Conservation (phyloP, 1,140 invertebrate genomes). For the Geopemphigus sp. region DNA sequence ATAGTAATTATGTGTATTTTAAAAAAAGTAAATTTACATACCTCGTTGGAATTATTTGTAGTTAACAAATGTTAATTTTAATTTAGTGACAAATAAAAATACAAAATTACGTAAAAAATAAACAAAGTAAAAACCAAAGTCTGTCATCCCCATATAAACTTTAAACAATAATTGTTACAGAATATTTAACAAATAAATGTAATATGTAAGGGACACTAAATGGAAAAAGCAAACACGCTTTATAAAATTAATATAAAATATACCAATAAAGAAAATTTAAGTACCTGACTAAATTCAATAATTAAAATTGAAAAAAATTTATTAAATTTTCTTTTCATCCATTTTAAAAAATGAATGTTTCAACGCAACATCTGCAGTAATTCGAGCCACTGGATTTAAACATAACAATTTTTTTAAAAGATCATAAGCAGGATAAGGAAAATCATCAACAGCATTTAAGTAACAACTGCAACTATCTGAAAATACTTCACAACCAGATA, state of each 20-base stretch:
- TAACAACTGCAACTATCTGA: constrained; percentile 47
- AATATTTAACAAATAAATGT: background rate
- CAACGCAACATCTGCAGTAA: constrained; percentile 72
- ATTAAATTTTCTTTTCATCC: constrained; percentile 26
- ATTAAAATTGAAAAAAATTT: background rate
- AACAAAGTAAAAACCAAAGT: background rate
- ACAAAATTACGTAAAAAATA: background rate
- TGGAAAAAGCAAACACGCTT: too few relatives aligned
- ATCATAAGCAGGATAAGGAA: constrained; percentile 72
- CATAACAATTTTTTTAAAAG: constrained; percentile 72
- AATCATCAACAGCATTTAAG: constrained; percentile 52
- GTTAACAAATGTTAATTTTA: background rate
- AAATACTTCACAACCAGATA: constrained; percentile 44
- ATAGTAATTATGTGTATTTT: too few relatives aligned
- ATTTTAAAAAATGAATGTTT: constrained; percentile 68
- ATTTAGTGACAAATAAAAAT: background rate
- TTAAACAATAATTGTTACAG: background rate
- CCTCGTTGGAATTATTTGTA: background rate
- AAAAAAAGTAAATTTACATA: background rate
- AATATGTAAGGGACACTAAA: background rate
- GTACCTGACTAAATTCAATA: background rate
- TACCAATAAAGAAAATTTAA: background rate
- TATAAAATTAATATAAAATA: background rate
- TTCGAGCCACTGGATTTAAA: constrained; percentile 70
- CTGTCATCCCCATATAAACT: background rate